Conservation (phyloP, 2,797 vertebrate genomes). For the Parauchenoglanis punctatus region DNA sequence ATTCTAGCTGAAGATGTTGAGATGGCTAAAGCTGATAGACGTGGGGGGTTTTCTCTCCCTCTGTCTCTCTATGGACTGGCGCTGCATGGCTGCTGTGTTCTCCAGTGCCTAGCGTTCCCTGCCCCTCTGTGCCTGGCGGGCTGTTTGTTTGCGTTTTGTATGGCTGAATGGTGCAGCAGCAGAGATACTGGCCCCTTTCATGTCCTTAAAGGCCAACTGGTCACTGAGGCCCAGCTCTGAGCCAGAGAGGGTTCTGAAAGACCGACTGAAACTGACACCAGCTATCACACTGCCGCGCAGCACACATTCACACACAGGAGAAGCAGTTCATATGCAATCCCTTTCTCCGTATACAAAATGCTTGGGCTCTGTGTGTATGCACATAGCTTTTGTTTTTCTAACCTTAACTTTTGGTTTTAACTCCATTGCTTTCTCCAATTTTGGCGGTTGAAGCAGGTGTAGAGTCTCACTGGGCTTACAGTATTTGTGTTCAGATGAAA, state of each 20-base stretch:
- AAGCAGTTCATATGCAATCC: neutral
- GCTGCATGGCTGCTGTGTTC: slow-evolving; percentile 45
- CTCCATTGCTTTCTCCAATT: slow-evolving; percentile 17
- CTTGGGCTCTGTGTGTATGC: neutral
- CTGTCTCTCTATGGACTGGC: slow-evolving; percentile 24
- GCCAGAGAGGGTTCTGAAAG: slow-evolving; percentile 39
- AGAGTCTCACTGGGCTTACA: slow-evolving; percentile 26
- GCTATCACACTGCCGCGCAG: slow-evolving; percentile 8
- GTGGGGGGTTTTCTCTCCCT: slow-evolving; percentile 6
- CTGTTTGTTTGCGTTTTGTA: slow-evolving; percentile 47
- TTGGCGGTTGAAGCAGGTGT: slow-evolving; percentile 47
- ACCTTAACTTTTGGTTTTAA: slow-evolving; percentile 33
- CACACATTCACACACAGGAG: slow-evolving; percentile 39
- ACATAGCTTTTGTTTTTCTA: slow-evolving; percentile 27
- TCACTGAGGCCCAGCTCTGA: slow-evolving; percentile 46
- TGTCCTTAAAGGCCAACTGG: slow-evolving; percentile 50
- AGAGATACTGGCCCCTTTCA: slow-evolving; percentile 48
- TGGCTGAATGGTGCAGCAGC: slow-evolving; percentile 35
- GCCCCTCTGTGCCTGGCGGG: slow-evolving; percentile 33
- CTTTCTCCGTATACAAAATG: neutral
- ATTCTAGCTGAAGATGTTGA: slow-evolving; percentile 25
- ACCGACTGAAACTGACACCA: slow-evolving; percentile 51
- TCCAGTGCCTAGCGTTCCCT: slow-evolving; percentile 18
- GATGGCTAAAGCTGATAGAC: slow-evolving; percentile 44
- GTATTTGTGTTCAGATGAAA: slow-evolving; percentile 43